These are phyloP conservation scores for Spodoptera frugiperda DNA, from an alignment of 1,140 invertebrate genomes.

Conservation along the genomic window DNA sequence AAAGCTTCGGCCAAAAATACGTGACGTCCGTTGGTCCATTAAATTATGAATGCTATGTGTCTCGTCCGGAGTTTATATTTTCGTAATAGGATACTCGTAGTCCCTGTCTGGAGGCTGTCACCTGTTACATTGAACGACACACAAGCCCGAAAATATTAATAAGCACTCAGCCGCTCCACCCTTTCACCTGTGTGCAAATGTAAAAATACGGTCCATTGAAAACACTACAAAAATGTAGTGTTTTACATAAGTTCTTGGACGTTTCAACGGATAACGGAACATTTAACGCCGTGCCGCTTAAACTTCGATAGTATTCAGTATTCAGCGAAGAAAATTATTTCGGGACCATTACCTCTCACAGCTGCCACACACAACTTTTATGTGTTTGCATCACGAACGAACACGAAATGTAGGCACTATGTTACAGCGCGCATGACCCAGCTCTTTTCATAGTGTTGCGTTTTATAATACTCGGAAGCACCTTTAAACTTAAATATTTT, in stretches of 20 bases:
- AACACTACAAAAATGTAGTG: conserved; percentile 42
- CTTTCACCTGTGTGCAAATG: not conserved
- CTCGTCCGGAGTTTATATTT: conserved; percentile 22
- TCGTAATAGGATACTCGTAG: conserved; percentile 8
- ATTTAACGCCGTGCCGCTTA: conserved; percentile 55
- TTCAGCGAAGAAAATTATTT: conserved; percentile 62
- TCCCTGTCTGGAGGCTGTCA: conserved; percentile 22
- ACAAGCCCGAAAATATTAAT: conserved; percentile 20
- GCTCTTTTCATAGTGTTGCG: conserved; percentile 29
- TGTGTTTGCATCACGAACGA: conserved; percentile 48
- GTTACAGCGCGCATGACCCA: conserved; percentile 35
- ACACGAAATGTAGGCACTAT: conserved; percentile 43
- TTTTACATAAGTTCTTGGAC: conserved; percentile 40
- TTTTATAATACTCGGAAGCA: conserved; percentile 30
- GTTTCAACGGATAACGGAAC: conserved; percentile 53
- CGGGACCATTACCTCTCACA: conserved; percentile 61
- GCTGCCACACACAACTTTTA: conserved; percentile 55
- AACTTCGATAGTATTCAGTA: conserved; percentile 60
- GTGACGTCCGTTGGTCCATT: conserved; percentile 45
- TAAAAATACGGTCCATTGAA: conserved; percentile 8
- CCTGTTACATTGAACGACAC: conserved; percentile 9
- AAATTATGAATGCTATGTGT: conserved; percentile 50
- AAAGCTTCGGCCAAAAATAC: conserved; percentile 14
- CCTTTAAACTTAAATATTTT: conserved; percentile 7
- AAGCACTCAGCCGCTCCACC: not conserved